phyloP scores from a whole-genome alignment of 2,888 invertebrate genomes.

The Aricia artaxerxes region DNA sequence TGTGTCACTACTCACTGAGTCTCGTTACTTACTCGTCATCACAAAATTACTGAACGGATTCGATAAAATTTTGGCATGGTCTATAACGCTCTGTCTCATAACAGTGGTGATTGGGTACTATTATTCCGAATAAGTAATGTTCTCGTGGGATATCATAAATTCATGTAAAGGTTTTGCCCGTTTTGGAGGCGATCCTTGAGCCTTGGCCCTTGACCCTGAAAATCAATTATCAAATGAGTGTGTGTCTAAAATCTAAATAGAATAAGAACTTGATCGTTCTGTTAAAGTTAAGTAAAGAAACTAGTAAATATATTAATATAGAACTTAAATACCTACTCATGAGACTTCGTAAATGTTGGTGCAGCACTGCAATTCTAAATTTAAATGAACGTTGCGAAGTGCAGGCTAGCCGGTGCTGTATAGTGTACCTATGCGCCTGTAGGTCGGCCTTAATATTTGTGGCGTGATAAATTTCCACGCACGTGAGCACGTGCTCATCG shows the following conservation, averaged over 20 bases:
- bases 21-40: too few species aligned
- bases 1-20: too few species aligned
- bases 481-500: constrained; percentile 29
- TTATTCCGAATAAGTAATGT: too few species aligned
- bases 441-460: background rate
- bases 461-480: constrained; percentile 23
- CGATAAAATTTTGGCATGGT: too few species aligned
- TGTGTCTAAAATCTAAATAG: background rate
- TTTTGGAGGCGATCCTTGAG: too few species aligned
- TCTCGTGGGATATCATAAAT: too few species aligned
- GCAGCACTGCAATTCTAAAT: background rate
- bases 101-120: too few species aligned
- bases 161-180: too few species aligned
- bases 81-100: too few species aligned
- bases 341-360: background rate
- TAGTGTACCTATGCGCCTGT: background rate
- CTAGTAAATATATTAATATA: background rate
- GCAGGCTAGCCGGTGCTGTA: background rate
- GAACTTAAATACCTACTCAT: background rate
- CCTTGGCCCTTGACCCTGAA: background rate
- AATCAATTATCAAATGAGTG: background rate
- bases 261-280: background rate
- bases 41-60: too few species aligned
- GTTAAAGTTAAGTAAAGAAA: background rate
- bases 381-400: background rate